A percentile compares a stretch with the other conserved stretches of the same genome.
Evolutionary conservation across 2,888 invertebrate species (phyloP).

Genomic region (Allygus modestus): DNA sequence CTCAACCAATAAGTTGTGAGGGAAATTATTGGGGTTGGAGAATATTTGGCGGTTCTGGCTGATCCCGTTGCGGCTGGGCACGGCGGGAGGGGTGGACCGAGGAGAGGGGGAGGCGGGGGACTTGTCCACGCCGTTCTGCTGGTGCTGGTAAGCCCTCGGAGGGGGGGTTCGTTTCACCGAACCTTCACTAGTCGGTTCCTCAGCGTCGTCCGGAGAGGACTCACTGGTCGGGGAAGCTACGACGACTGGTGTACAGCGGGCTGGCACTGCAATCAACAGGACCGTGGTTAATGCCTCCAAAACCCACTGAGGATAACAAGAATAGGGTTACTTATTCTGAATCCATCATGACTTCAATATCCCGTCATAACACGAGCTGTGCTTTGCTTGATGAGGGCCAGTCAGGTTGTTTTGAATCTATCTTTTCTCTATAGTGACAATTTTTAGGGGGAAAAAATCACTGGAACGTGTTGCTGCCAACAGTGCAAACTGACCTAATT

Average conservation of each 20-base stretch:
- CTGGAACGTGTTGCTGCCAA: no score
- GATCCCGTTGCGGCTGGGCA: constrained; percentile 56
- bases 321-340: constrained; percentile 66
- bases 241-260: constrained; percentile 69
- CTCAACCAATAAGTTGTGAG: constrained; percentile 55
- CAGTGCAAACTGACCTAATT: no score
- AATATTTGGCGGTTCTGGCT: constrained; percentile 58
- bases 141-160: constrained; percentile 28
- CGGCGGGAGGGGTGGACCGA: constrained; percentile 49
- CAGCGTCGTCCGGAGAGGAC: constrained; percentile 68
- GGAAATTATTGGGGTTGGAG: constrained; percentile 46
- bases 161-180: constrained; percentile 64
- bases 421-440: no score
- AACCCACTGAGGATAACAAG: no score
- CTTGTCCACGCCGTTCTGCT: constrained; percentile 39
- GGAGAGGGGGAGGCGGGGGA: constrained; percentile 55
- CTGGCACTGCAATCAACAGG: constrained; percentile 47
- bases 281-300: constrained; percentile 60
- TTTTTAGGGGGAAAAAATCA: no score
- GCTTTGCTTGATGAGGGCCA: no score
- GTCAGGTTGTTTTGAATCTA: no score
- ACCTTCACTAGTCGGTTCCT: constrained; percentile 62
- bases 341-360: no score
- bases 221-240: constrained; percentile 72
- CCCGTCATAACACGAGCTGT: no score